Base-by-base conservation (phyloP, 2,888 invertebrate genomes). In the Lochmaea crataegi region DNA sequence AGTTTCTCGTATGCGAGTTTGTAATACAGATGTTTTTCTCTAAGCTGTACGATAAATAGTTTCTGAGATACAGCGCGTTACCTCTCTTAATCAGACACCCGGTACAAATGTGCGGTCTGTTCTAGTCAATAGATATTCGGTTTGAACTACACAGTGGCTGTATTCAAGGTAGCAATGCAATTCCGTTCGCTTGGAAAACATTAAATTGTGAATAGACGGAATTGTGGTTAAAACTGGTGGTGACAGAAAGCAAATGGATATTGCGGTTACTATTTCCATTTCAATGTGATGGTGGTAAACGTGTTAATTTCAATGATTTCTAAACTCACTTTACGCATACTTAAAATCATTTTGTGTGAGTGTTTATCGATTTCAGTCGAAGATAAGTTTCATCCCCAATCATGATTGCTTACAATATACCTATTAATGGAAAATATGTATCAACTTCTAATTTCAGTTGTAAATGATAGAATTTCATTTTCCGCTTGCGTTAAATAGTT, bases 201-300 rank as follows among this genome's bases (percentile, higher is more conserved):
- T 56, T 57, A 65, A 57, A 70, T 75, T 53, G 67, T 61, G 67
- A 67, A 65, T 69, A 61, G 61, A 75, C n/a, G 58, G 63, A 68
- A 61, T 64, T 72, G 76, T 56, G 78, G 78, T 73, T 65, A 53
- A 65, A 56, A 72, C 70, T 76, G 76, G 63, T 74, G 76, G 66
- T 78, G 78, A 77, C 78, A 73, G 74, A 76, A 77, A 75, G 74
- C 69, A 74, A 76, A 77, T 74, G 78, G 73, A 68, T 73, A 71
- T 71, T 77, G 77, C 70, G 76, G 77, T 73, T 60, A 45, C 18
- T 60, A 71, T 51, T 68, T 60, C 58, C 14, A 26, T 58, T 58
- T 14, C 18, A 9, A 38, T 61, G 14, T 61, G 12, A 38, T 38
- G 41, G 51, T 53, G 32, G 57, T 22, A 16, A 66, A 57, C 48